Conservation (phyloP, 2,888 invertebrate genomes). For the Rhaphigaster nebulosa region DNA sequence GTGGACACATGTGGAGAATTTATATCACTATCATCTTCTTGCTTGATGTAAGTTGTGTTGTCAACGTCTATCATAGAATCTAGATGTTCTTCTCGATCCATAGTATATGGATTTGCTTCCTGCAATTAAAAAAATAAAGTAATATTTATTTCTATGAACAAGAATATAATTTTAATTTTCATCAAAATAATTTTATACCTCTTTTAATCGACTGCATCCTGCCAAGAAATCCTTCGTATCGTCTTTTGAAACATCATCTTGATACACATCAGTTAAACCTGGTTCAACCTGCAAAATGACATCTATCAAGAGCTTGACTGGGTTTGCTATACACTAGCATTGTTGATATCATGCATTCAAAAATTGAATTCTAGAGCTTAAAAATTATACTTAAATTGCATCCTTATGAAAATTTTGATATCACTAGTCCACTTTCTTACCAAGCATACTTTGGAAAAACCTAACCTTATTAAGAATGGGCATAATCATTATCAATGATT, state of each 20-base stretch:
- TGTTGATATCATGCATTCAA: too few species aligned
- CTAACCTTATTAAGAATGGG: too few species aligned
- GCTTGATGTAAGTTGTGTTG: not conserved
- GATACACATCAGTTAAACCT: not conserved
- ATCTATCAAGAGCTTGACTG: too few species aligned
- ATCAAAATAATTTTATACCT: constrained; percentile 5
- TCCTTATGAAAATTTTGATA: too few species aligned
- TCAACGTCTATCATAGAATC: not conserved
- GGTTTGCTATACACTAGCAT: too few species aligned
- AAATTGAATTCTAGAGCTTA: too few species aligned
- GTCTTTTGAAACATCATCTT: not conserved
- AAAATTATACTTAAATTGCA: too few species aligned
- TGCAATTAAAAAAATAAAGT: not conserved
- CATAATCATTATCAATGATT: too few species aligned
- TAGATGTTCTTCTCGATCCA: not conserved
- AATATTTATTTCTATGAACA: not conserved
- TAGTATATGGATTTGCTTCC: not conserved
- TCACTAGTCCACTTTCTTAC: too few species aligned
- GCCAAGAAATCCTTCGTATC: not conserved
- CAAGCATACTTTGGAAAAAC: too few species aligned
- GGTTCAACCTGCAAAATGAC: not conserved
- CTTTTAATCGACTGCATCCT: not conserved
- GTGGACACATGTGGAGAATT: not conserved
- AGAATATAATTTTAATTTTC: not conserved
- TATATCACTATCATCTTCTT: not conserved